phyloP scores from a whole-genome alignment of 1,140 invertebrate genomes.

The Euura saliciscinereae region DNA sequence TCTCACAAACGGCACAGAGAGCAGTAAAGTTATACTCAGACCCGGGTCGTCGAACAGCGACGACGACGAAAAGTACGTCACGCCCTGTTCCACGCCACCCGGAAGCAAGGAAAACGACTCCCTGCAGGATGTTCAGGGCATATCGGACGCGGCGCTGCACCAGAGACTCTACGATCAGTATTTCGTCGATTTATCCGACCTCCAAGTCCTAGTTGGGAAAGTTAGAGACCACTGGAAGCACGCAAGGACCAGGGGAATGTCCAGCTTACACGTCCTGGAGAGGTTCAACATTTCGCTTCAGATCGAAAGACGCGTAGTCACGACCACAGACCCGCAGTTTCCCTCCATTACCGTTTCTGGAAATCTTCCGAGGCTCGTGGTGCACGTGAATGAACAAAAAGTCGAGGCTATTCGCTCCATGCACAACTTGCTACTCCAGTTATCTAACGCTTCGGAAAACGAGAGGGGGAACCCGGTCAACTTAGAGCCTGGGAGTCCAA shows the following conservation, averaged over 20 bases:
- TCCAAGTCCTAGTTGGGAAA: conserved; percentile 87
- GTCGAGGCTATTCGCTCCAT: conserved; percentile 69
- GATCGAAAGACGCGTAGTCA: conserved; percentile 80
- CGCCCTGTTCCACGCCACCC: conserved; percentile 92
- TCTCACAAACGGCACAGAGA: conserved; percentile 66
- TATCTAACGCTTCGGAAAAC: conserved; percentile 30
- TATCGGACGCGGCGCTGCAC: conserved; percentile 72
- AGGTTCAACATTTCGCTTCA: conserved; percentile 87
- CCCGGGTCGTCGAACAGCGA: conserved; percentile 42
- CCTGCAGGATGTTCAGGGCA: conserved; percentile 50
- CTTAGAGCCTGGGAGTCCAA: conserved; percentile 61
- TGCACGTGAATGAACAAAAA: conserved; percentile 90
- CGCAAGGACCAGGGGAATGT: conserved; percentile 81
- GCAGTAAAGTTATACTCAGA: conserved; percentile 30
- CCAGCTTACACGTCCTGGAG: conserved; percentile 86
- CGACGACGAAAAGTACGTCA: conserved; percentile 76
- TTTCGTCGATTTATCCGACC: conserved; percentile 80
- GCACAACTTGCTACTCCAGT: conserved; percentile 49
- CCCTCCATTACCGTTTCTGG: conserved; percentile 83
- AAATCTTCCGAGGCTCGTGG: conserved; percentile 83
- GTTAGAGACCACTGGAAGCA: conserved; percentile 90
- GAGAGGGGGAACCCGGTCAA: conserved; percentile 36
- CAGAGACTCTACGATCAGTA: conserved; percentile 85
- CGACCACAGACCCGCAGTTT: conserved; percentile 83
- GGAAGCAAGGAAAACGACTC: conserved; percentile 72